Evolutionary conservation across 2,113 vertebrate genomes (phyloP).

Genomic region (Podiceps cristatus): DNA sequence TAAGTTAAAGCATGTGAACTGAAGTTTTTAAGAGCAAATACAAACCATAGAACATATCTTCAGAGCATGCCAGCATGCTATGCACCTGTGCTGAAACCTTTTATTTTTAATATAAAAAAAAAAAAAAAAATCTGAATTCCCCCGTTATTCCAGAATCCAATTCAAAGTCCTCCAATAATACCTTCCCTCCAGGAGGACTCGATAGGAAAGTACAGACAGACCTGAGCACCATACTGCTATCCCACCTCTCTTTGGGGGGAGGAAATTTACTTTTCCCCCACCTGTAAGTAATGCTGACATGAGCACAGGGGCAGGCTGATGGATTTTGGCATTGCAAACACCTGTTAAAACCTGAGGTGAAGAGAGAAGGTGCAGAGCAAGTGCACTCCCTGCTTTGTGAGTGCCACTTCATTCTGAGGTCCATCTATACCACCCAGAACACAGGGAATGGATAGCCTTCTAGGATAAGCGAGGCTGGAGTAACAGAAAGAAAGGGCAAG

Average conservation of each 20-base stretch:
- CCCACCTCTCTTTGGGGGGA: background rate
- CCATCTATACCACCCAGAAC: background rate
- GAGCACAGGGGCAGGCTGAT: background rate
- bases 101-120: background rate
- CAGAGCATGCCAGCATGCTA: background rate
- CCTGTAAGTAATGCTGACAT: background rate
- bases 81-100: background rate
- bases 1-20: background rate
- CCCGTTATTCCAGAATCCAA: background rate
- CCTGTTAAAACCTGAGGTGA: background rate
- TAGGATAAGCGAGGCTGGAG: background rate
- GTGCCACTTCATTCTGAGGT: background rate
- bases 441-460: background rate
- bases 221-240: background rate
- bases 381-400: background rate
- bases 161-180: background rate
- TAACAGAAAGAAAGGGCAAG: background rate
- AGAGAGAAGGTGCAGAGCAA: background rate
- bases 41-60: background rate
- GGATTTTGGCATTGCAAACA: background rate
- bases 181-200: background rate
- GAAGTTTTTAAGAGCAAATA: constrained; percentile 21
- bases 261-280: accelerated
- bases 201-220: background rate
- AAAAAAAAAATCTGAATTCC: background rate